These are phyloP conservation scores for Oasisia sp. DNA, from an alignment of 2,888 invertebrate species.

Conservation along the genomic window DNA sequence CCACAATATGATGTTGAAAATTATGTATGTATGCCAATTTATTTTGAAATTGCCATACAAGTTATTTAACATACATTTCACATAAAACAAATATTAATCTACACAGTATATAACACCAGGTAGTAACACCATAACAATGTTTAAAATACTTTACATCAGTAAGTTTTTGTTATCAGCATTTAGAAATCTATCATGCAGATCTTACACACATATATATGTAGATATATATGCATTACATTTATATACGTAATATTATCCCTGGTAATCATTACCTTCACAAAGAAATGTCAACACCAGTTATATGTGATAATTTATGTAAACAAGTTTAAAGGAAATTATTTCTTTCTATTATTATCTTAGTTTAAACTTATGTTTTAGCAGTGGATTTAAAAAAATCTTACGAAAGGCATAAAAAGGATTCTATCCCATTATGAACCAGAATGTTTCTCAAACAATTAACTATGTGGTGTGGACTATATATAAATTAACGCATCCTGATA, in stretches of 20 bases:
- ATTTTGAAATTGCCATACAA: neutral
- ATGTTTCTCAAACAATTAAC: neutral
- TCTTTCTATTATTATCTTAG: too few species aligned
- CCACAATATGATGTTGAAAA: neutral
- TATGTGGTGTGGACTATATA: neutral
- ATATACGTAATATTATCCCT: too few species aligned
- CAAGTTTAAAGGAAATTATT: too few species aligned
- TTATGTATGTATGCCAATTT: neutral
- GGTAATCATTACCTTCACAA: too few species aligned
- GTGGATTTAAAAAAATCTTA: neutral
- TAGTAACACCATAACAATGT: neutral
- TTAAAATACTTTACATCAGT: neutral
- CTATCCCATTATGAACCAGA: neutral
- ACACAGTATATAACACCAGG: neutral
- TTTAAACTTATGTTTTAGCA: too few species aligned
- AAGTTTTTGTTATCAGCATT: neutral
- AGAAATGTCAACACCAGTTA: too few species aligned
- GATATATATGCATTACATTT: too few species aligned
- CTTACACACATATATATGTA: neutral
- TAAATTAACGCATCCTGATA: neutral
- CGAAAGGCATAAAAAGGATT: neutral
- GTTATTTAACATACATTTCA: neutral
- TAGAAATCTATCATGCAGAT: neutral
- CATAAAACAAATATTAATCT: neutral
- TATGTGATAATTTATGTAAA: too few species aligned